Conservation (phyloP, 2,888 invertebrate species). For the Boloria selene region DNA sequence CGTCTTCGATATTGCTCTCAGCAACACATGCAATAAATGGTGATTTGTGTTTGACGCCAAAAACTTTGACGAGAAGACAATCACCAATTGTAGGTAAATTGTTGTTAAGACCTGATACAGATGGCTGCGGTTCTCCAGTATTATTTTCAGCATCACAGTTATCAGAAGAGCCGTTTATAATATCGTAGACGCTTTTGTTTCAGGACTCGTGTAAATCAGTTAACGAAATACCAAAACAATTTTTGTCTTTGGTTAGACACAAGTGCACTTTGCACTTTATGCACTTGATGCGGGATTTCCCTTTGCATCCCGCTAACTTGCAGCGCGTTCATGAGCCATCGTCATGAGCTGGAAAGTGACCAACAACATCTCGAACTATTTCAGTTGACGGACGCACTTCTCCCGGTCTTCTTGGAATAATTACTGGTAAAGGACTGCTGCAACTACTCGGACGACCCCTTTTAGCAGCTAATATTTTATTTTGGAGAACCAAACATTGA, state of each 20-base stretch:
- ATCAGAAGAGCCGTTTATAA: too few species aligned
- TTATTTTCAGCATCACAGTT: too few species aligned
- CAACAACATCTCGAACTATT: conserved; percentile 44
- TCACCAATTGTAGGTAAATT: too few species aligned
- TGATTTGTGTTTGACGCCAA: too few species aligned
- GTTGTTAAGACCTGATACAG: too few species aligned
- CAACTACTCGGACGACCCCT: conserved; percentile 35
- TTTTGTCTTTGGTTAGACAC: conserved; percentile 45
- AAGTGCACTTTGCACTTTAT: conserved; percentile 46
- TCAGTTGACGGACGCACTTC: conserved; percentile 42
- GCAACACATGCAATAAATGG: too few species aligned
- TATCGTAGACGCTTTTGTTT: too few species aligned
- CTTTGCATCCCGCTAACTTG: conserved; percentile 44
- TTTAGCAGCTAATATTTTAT: conserved; percentile 42
- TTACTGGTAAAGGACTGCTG: conserved; percentile 37
- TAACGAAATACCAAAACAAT: conserved; percentile 32
- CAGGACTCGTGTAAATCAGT: too few species aligned
- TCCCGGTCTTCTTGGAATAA: conserved; percentile 44
- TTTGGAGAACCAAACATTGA: conserved; percentile 43
- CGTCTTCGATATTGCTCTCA: too few species aligned
- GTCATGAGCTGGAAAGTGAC: conserved; percentile 45
- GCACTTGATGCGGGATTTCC: conserved; percentile 42
- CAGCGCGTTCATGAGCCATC: conserved; percentile 42
- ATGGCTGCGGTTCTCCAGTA: too few species aligned
- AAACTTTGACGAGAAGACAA: too few species aligned